phyloP scores from a whole-genome alignment of 1,140 invertebrate species.

The Stegodyphus dumicola region DNA sequence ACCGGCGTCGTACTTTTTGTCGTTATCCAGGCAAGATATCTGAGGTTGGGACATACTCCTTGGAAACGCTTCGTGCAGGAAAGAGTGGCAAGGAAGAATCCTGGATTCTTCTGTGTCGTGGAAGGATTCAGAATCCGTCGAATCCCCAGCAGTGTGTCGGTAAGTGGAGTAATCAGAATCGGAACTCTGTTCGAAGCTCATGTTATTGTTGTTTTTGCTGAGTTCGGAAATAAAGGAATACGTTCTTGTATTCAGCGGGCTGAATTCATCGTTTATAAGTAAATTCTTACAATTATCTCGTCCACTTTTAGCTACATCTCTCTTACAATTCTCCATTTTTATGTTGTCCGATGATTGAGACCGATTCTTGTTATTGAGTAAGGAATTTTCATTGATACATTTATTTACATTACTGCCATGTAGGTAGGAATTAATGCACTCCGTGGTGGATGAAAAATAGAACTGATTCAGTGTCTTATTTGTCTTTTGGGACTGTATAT shows the following conservation, averaged over 20 bases:
- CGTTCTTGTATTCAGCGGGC: slow-evolving; percentile 30
- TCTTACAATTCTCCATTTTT: slow-evolving; percentile 11
- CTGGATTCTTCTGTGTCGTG: slow-evolving; percentile 39
- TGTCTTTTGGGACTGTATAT: slow-evolving; percentile 17
- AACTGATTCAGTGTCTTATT: slow-evolving; percentile 42
- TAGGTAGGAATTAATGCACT: slow-evolving; percentile 25
- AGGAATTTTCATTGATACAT: neutral
- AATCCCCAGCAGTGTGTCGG: slow-evolving; percentile 40
- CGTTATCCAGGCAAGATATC: neutral
- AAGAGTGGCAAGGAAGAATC: slow-evolving; percentile 12
- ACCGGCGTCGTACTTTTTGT: slow-evolving; percentile 42
- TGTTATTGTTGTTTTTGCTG: neutral
- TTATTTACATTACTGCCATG: neutral
- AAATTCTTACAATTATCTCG: neutral
- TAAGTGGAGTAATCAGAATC: slow-evolving; percentile 56
- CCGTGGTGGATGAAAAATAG: slow-evolving; percentile 24
- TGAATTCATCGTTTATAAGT: slow-evolving; percentile 19
- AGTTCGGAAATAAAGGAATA: slow-evolving; percentile 45
- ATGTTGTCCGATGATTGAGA: neutral
- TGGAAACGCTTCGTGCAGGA: slow-evolving; percentile 42
- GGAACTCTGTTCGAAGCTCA: slow-evolving; percentile 34
- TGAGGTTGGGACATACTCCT: neutral
- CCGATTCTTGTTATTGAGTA: neutral
- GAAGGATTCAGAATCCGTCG: slow-evolving; percentile 52
- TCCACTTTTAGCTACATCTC: neutral